phyloP scores from a whole-genome alignment of 2,888 invertebrate genomes.

The Synergus gifuensis region DNA sequence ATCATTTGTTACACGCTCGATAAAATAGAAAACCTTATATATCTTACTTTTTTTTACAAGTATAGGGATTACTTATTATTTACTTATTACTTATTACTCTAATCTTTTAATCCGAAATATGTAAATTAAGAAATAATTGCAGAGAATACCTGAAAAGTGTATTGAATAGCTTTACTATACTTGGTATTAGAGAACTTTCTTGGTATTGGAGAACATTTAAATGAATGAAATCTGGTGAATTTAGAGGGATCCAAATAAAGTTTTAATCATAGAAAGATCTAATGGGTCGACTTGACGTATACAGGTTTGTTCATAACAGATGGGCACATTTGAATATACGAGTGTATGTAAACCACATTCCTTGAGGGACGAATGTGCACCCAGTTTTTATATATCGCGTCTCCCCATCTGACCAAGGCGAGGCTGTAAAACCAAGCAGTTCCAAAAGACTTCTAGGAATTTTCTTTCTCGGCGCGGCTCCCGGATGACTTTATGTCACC shows the following conservation, averaged over 20 bases:
- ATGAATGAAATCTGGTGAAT: background rate
- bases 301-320: constrained; percentile 33
- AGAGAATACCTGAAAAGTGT: too few species aligned
- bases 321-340: constrained; percentile 49
- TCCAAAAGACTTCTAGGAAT: constrained; percentile 66
- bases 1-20: too few species aligned
- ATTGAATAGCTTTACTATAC: too few species aligned
- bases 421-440: constrained; percentile 58
- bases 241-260: background rate
- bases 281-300: background rate
- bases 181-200: background rate
- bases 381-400: constrained; percentile 65
- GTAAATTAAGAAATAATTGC: too few species aligned
- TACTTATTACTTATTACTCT: too few species aligned
- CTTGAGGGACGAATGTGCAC: constrained; percentile 55
- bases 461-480: constrained; percentile 56
- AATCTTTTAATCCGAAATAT: too few species aligned
- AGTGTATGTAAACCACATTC: constrained; percentile 47
- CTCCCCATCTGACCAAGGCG: constrained; percentile 60
- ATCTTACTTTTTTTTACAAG: too few species aligned
- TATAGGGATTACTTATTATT: too few species aligned
- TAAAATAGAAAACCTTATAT: too few species aligned
- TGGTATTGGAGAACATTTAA: background rate
- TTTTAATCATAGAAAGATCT: constrained; percentile 15
- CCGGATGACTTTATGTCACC: constrained; percentile 63